Evolutionary conservation across 2,797 vertebrate genomes (phyloP).

Genomic region (Pempheris klunzingeri): DNA sequence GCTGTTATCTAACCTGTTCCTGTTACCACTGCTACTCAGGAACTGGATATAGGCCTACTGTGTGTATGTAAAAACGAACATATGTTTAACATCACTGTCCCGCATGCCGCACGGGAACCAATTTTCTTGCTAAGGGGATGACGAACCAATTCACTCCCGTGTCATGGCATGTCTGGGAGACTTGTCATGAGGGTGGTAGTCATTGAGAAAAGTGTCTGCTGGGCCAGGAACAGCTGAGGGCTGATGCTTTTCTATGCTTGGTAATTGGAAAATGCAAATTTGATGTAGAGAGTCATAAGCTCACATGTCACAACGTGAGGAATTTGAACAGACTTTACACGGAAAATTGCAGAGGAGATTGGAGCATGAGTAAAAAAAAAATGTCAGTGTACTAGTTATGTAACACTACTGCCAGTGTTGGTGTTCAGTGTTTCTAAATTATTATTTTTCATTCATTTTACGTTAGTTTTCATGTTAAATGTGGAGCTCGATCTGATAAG

Average conservation of each 20-base stretch:
- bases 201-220: conserved; percentile 12
- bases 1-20: neutral
- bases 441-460: no score
- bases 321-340: neutral
- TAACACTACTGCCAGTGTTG: no score
- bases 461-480: neutral
- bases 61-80: conserved; percentile 14
- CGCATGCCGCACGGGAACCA: conserved; percentile 19
- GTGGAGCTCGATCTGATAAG: neutral
- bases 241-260: neutral
- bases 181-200: conserved; percentile 14
- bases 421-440: no score
- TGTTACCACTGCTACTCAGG: conserved; percentile 6
- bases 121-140: conserved; percentile 1
- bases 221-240: neutral
- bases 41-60: conserved; percentile 8
- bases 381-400: neutral
- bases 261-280: conserved; percentile 11
- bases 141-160: conserved; percentile 35
- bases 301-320: neutral
- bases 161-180: neutral
- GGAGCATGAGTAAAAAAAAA: neutral
- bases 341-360: neutral
- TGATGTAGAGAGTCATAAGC: neutral
- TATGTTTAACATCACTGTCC: conserved; percentile 8